Evolutionary conservation across 2,797 vertebrate genomes (phyloP).

Genomic region (Darevskia mixta): DNA sequence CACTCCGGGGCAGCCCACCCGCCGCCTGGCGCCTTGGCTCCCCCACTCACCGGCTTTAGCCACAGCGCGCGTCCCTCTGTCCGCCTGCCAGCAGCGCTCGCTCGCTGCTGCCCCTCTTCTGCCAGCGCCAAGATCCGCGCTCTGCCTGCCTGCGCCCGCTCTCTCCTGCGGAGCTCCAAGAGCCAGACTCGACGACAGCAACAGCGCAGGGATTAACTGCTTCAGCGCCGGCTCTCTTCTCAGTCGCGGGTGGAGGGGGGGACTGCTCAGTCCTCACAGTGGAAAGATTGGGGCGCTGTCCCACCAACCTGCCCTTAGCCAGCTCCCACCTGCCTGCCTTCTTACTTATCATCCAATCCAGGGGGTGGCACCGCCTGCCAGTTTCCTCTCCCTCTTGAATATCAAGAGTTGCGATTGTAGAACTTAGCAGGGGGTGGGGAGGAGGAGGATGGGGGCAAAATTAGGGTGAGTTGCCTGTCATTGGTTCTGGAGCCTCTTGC

Average conservation of each 20-base stretch:
- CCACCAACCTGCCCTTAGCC: background rate
- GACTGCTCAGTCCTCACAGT: background rate
- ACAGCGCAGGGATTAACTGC: constrained; percentile 60
- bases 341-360: too few relatives aligned
- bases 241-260: background rate
- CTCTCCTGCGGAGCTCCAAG: constrained; percentile 35
- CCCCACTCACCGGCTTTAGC: background rate
- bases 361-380: too few relatives aligned
- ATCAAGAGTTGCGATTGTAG: too few relatives aligned
- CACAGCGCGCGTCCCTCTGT: rapidly evolving
- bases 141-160: constrained; percentile 37
- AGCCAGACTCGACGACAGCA: too few relatives aligned
- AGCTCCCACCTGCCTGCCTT: too few relatives aligned
- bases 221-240: constrained; percentile 59
- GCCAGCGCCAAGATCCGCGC: constrained; percentile 15
- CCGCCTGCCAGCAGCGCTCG: rapidly evolving
- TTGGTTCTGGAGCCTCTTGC: too few relatives aligned
- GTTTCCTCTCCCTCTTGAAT: too few relatives aligned
- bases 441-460: too few relatives aligned
- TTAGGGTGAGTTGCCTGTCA: too few relatives aligned
- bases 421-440: too few relatives aligned
- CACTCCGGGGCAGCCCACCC: background rate
- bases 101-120: background rate
- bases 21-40: background rate
- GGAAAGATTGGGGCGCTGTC: background rate